A percentile compares a stretch with the other conserved stretches of the same genome.
Conservation (phyloP, 2,113 vertebrate genomes). For the Sinocyclocheilus anophthalmus region DNA sequence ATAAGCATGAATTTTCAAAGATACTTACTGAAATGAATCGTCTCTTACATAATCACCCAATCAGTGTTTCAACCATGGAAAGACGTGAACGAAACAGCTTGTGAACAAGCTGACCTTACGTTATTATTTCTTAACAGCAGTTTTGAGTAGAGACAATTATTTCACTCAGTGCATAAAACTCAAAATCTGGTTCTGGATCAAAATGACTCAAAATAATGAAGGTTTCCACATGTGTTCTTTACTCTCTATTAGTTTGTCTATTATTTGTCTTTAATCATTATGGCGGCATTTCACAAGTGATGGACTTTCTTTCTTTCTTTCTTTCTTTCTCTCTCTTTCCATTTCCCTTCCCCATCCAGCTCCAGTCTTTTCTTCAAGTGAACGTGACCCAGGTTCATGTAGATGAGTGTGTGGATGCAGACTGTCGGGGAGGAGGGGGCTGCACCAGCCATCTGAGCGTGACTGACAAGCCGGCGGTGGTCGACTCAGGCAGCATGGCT, state of each 20-base stretch:
- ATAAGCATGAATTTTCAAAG: neutral
- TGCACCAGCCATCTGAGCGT: constrained; percentile 70
- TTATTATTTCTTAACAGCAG: neutral
- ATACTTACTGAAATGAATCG: neutral
- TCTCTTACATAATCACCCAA: neutral
- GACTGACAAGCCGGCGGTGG: constrained; percentile 74
- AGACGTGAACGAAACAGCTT: neutral
- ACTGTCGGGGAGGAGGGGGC: constrained; percentile 69
- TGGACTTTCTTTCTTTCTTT: constrained; percentile 30
- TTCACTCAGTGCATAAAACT: neutral
- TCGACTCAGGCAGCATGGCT: constrained; percentile 77
- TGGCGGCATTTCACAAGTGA: neutral
- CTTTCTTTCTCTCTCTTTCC: neutral
- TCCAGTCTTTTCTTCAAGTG: constrained; percentile 81
- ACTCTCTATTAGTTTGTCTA: neutral
- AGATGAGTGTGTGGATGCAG: constrained; percentile 78
- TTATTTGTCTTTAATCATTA: neutral
- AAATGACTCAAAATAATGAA: neutral
- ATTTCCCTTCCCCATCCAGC: constrained; percentile 64
- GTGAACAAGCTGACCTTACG: neutral
- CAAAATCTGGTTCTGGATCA: neutral
- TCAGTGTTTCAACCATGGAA: neutral
- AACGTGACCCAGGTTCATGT: constrained; percentile 78
- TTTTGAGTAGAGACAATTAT: neutral
- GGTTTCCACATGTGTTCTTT: neutral